Evolutionary conservation across 2,888 invertebrate species (phyloP), one percentile per base, ranked within the genome.

Genomic region (Allolobophora icterica): DNA sequence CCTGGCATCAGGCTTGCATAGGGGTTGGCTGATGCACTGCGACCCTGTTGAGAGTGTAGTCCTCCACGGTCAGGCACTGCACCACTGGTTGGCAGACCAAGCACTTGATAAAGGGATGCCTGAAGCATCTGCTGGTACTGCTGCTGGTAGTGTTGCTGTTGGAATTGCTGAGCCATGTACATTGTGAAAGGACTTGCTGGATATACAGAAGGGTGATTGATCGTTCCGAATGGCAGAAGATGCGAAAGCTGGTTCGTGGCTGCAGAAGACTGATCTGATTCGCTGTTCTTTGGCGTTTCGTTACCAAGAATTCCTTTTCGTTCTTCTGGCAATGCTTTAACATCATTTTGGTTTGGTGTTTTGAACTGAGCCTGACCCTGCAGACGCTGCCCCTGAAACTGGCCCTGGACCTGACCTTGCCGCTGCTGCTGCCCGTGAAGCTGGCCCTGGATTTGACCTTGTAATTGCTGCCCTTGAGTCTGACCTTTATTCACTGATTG

Each of bases 41-140:
- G 71, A n/a, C 71, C 71, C 71, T 71, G 71, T 8, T 71, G 71
- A 71, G 71, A n/a, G 71, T 71, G 71, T 71, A 11, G n/a, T 71
- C 71, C 71, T 71, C 71, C 71, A 71, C n/a, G 71, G 71, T 71
- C 71, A 71, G 71, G 8, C 71, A 71, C 30, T n/a, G 71, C n/a
- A 17, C 87, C 87, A 34, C n/a, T 87, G n/a, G 35, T 87, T 21
- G 34, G 21, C 38, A 87, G 21, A 34, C 87, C 87, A 21, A 87
- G 87, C n/a, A 38, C 87, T 87, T 87, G 87, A 35, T 35, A 87
- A 1, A 87, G 87, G 35, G 87, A 87, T 34, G 87, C 87, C 87
- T 87, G 87, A 87, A 87, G 87, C 34, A 87, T 4, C 19, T 87
- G 35, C 38, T 87, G 87, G 87, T 87, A 87, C 34, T 38, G 87